Percentiles rank a stretch among this genome's conserved stretches.
Evolutionary conservation across 2,888 invertebrate species (phyloP).

Genomic region (Rhagium mordax): DNA sequence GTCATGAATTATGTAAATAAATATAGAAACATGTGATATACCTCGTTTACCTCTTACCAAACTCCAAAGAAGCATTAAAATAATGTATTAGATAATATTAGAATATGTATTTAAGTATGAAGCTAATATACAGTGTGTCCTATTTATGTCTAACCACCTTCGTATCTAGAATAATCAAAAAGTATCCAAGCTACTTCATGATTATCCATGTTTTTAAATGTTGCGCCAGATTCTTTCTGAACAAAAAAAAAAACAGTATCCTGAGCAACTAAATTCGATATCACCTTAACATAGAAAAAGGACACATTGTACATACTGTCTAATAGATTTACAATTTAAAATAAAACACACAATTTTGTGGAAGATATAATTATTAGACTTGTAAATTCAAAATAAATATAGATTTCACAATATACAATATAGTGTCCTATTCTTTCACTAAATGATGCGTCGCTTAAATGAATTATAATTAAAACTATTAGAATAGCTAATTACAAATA

Average conservation of each 20-base stretch:
- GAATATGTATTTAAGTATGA: no score
- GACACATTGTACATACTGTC: no score
- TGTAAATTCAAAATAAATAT: slow-evolving; percentile 11
- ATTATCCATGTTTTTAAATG: no score
- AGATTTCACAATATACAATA: slow-evolving; percentile 17
- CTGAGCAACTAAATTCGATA: no score
- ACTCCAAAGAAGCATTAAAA: background rate
- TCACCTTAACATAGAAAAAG: no score
- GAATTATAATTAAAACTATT: slow-evolving; percentile 3
- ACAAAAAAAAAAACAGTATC: no score
- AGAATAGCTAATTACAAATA: slow-evolving; percentile 8
- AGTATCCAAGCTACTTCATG: no score
- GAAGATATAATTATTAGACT: slow-evolving; percentile 16
- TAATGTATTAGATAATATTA: background rate
- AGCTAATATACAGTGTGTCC: no score
- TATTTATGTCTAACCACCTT: no score
- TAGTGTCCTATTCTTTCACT: slow-evolving; percentile 8
- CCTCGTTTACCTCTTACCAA: background rate
- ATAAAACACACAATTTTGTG: slow-evolving; percentile 13
- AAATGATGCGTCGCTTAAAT: slow-evolving; percentile 6
- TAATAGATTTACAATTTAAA: background rate
- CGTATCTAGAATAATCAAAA: no score
- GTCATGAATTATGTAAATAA: background rate
- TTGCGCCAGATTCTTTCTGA: no score
- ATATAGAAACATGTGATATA: background rate